Base-by-base conservation (phyloP, 2,113 vertebrate species). In the Cyprinodon tularosa region DNA sequence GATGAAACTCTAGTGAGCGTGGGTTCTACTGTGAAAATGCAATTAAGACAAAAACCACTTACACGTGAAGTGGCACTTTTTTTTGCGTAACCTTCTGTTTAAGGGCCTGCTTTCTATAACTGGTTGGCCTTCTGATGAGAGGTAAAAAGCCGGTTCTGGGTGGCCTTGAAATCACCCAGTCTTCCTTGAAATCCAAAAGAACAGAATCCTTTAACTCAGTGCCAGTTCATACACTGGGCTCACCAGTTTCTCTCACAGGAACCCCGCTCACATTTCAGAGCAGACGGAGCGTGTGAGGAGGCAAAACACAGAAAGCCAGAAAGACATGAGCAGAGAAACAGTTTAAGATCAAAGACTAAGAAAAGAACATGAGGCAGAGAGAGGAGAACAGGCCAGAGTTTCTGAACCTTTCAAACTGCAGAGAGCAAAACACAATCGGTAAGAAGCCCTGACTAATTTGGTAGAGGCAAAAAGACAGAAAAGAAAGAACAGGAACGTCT, bases 181-280 rank as follows among this genome's bases (percentile, higher is more conserved):
- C 84, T 78, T 80, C 68, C 77, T 80, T 9, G 44, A 85, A 82
- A 80, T 67, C 65, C 75, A 69, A 70, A 85, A 75, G 87, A 82
- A 85, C 82, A 68, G 53, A 73, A 74, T 74, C 76, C 66, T 84
- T 83, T 74, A 86, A 85, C 63, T 70, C 59, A 4, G 76, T 87
- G 86, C 83, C 89, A 92, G 80, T 89, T 93, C 86, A 88, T 89
- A 91, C 79, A 75, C 79, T 60, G 77, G 73, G 83, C 76, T 91
- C 73, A 87, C 74, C 77, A 74, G 76, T 50, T 48, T 71, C 64
- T 86, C 80, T 77, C 86, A 84, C 76, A 83, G 78, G 81, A 84
- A 84, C 83, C 29, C 75, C 68, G 67, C 84, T 89, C 77, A 69
- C 66, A 81, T 83, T 89, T 76, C 84, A 86, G 67, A 60, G 80